phyloP scores from a whole-genome alignment of 2,113 vertebrate species.

The Danio rerio region DNA sequence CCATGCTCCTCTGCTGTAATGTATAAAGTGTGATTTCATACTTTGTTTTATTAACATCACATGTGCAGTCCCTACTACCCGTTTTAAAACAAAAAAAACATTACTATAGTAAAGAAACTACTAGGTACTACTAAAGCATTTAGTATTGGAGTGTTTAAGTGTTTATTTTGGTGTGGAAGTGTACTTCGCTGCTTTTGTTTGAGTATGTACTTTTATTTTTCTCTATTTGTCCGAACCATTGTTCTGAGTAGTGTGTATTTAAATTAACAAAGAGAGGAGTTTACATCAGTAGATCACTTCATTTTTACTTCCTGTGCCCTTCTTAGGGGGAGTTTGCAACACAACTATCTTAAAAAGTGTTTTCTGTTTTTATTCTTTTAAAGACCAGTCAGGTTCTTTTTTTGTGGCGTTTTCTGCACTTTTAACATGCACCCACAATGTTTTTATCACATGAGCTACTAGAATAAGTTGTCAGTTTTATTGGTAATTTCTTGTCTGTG shows the following conservation, averaged over 20 bases:
- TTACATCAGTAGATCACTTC: slow-evolving; percentile 28
- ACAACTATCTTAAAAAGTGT: too few relatives aligned
- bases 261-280: not conserved
- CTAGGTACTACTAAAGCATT: not conserved
- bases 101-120: not conserved
- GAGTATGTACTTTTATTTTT: not conserved
- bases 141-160: not conserved
- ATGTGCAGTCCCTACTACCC: too few relatives aligned
- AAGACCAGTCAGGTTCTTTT: too few relatives aligned
- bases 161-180: not conserved
- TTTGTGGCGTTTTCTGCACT: too few relatives aligned
- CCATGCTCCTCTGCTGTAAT: not conserved
- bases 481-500: too few relatives aligned
- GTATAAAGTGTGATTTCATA: not conserved
- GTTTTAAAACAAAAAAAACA: not conserved
- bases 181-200: not conserved
- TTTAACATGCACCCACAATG: too few relatives aligned
- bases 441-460: too few relatives aligned
- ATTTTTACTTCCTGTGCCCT: slow-evolving; percentile 36
- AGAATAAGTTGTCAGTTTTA: too few relatives aligned
- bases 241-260: not conserved
- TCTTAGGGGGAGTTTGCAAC: not conserved
- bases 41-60: too few relatives aligned
- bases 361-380: too few relatives aligned
- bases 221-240: slow-evolving; percentile 11